Evolutionary conservation across 2,797 vertebrate species (phyloP), one percentile per base, ranked within the genome.

Genomic region (Odontamblyopus lacepedii): DNA sequence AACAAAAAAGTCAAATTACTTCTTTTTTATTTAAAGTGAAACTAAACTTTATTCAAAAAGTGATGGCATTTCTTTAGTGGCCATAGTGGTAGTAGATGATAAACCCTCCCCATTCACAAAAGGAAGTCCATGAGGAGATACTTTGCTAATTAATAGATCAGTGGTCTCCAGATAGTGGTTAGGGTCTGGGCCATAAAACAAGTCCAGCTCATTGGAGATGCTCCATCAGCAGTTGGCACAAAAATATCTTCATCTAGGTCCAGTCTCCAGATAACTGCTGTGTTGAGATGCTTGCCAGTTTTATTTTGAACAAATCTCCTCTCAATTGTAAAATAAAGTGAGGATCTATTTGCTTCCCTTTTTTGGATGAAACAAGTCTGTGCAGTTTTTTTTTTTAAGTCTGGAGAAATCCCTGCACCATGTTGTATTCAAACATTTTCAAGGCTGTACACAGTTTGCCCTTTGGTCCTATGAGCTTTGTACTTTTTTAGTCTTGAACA

Each of bases 101-200:
- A 26, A 70, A 78, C 56, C 13, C 44, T 48, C 68, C 68, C 70
- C 79, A 84, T 85, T 87, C 79, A 81, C 74, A 83, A 63, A 60
- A 48, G 72, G 65, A 70, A 70, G 51, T 80, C 76, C 79, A 76
- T 66, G 66, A 50, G 62, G 48, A 80, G 63, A 48, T 77, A 71
- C 72, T 79, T 78, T 69, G 55, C 73, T 82, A 83, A 87, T 88
- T 87, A 85, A 75, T 74, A 65, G 83, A 73, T 79, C 77, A 70
- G 70, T 30, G 65, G 73, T 81, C 71, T 78, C 67, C 68, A 67
- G 60, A 44, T 71, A 55, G 59, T 72, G 62, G 73, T 85, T 61
- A 44, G 51, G 70, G 70, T 77, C 69, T 63, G 29, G 30, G 68
- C 83, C 83, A 80, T 72, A 38, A 81, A 80, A 80, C 75, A 71